Evolutionary conservation across 1,140 invertebrate species (phyloP).

Genomic region (Holcopasites calliopsidis): DNA sequence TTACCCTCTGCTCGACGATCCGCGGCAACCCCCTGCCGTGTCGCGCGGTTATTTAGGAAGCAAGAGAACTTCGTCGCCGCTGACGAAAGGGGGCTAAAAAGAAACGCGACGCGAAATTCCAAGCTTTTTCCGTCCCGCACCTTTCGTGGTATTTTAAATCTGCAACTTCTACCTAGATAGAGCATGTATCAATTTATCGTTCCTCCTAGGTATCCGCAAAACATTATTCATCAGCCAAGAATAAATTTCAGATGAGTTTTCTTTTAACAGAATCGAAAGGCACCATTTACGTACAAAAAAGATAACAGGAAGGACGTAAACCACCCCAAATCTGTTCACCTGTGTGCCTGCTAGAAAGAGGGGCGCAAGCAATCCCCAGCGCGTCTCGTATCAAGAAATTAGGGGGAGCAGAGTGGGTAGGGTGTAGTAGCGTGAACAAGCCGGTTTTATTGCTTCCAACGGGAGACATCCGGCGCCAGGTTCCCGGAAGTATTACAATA

Average conservation of each 20-base stretch:
- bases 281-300: too few relatives aligned
- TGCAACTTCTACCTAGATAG: not conserved
- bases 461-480: not conserved
- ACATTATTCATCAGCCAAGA: not conserved
- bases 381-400: conserved; percentile 21
- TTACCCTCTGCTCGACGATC: conserved; percentile 15
- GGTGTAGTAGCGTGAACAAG: not conserved
- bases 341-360: not conserved
- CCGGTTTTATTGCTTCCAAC: conserved; percentile 31
- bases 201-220: too few relatives aligned
- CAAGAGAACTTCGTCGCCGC: conserved; percentile 24
- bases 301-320: not conserved
- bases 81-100: not conserved
- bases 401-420: not conserved
- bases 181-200: too few relatives aligned
- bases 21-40: conserved; percentile 8
- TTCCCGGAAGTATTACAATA: conserved; percentile 27
- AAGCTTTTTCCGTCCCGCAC: not conserved
- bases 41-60: conserved; percentile 29
- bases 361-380: not conserved
- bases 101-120: conserved; percentile 12
- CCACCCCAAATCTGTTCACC: not conserved
- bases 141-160: conserved; percentile 8
- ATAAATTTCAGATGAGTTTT: not conserved
- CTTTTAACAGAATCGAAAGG: too few relatives aligned